A percentile compares a stretch with the other conserved stretches of the same genome.
These are phyloP conservation scores for Pycnomerus fuliginosus DNA, from an alignment of 2,888 invertebrate species.

Conservation along the genomic window DNA sequence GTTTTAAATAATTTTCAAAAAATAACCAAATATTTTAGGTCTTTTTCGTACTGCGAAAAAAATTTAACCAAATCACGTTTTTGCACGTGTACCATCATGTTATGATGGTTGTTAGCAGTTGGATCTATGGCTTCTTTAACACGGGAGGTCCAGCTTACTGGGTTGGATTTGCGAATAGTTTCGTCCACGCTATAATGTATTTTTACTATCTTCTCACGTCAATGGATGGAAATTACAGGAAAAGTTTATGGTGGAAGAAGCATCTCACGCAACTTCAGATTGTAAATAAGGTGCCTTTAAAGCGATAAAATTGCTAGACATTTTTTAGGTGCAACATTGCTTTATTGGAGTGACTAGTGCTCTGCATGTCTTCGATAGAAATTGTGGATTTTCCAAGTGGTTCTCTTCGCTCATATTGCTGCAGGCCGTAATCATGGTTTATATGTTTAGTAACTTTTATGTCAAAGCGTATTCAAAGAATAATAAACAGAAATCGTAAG, in stretches of 20 bases:
- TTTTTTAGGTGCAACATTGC: neutral
- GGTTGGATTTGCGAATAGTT: neutral
- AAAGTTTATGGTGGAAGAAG: constrained; percentile 2
- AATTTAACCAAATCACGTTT: constrained; percentile 1
- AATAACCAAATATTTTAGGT: neutral
- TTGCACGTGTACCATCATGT: constrained; percentile 1
- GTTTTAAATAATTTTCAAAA: neutral
- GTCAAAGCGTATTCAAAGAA: neutral
- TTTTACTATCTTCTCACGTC: neutral
- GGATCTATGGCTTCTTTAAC: neutral
- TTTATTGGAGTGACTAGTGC: neutral
- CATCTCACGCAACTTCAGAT: neutral
- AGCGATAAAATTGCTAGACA: neutral
- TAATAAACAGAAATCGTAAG: neutral
- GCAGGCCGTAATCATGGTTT: neutral
- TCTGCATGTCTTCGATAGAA: neutral
- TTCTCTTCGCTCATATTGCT: neutral
- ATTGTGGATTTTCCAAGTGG: neutral
- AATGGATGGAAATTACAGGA: neutral
- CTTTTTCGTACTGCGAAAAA: neutral
- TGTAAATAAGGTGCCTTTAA: neutral
- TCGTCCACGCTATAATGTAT: constrained; percentile 1
- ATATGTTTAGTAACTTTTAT: neutral
- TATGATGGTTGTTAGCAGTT: neutral
- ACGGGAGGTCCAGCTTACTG: neutral